These are phyloP conservation scores for Tromatobia lineatoria DNA, from an alignment of 2,888 invertebrate species.

Conservation along the genomic window DNA sequence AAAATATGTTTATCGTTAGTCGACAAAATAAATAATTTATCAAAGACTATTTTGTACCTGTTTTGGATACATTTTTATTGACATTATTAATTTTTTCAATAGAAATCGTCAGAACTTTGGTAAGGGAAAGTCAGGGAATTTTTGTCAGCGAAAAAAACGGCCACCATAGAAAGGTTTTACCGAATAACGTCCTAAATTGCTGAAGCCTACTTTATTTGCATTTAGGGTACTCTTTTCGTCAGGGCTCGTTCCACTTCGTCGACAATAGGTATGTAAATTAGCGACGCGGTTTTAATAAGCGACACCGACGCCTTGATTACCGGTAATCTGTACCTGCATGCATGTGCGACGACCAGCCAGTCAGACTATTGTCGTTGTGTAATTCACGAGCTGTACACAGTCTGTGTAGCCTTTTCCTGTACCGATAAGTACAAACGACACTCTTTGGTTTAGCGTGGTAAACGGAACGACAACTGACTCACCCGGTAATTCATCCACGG, in stretches of 20 bases:
- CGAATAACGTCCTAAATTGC: neutral
- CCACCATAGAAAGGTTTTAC: too few species aligned
- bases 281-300: constrained; percentile 62
- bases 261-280: constrained; percentile 60
- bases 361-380: constrained; percentile 18
- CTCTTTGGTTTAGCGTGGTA: constrained; percentile 3
- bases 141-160: too few species aligned
- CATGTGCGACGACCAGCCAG: constrained; percentile 8
- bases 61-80: too few species aligned
- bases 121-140: too few species aligned
- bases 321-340: constrained; percentile 47
- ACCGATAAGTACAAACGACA: neutral
- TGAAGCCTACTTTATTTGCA: neutral
- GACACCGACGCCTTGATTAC: constrained; percentile 50
- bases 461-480: constrained; percentile 55
- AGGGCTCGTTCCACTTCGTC: constrained; percentile 31
- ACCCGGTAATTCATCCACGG: constrained; percentile 51
- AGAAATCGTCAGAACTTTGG: too few species aligned
- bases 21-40: too few species aligned
- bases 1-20: too few species aligned
- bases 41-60: too few species aligned
- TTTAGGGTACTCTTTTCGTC: constrained; percentile 4
- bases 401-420: constrained; percentile 8
- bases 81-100: too few species aligned
- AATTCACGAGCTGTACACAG: constrained; percentile 27